Base-by-base conservation (phyloP, 2,888 invertebrate species). In the Zelleria hepariella region DNA sequence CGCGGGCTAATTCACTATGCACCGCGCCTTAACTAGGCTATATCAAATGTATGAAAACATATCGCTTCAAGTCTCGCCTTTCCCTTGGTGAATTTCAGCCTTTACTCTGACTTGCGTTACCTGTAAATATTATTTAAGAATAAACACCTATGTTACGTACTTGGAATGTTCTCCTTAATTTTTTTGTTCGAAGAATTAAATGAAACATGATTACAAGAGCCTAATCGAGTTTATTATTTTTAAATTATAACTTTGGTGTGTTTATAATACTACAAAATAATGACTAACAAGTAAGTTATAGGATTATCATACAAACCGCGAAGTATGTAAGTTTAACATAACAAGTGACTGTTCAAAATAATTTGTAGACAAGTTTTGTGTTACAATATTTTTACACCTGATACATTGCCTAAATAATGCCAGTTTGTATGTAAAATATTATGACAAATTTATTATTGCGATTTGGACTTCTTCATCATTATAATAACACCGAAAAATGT, bases 211-310 rank as follows among this genome's bases (percentile, higher is more conserved):
- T 59, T 78, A 78, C 73, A 81, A 83, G 83, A 79, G 77, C 80
- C 85, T 87, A 86, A 78, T 80, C 77, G 82, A 79, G 77, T 86
- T 85, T 74, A 85, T 83, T 85, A 82, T 57, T 47, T 47, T 47
- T 57, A 48, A 57, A 47, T 79, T 79, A 81, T 87, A 87, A 86
- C 88, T 88, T 88, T 88, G 87, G 87, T 87, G 83, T 88, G 75
- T 85, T 83, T 83, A 82, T 82, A 86, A 86, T 85, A 80, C 80
- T 86, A 85, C 83, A 86, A 85, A 85, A 82, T 82, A 80, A 80
- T 69, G 76, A 15, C 18, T 32, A 58, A 75, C 71, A 82, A 80
- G 77, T 80, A 82, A 74, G 67, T 71, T 74, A 73, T 73, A 78
- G 69, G 72, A 75, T 67, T 79, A 76, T 78, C 70, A 74, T 78